Base-by-base conservation (phyloP, 2,797 vertebrate species). In the Spondyliosoma cantharus region DNA sequence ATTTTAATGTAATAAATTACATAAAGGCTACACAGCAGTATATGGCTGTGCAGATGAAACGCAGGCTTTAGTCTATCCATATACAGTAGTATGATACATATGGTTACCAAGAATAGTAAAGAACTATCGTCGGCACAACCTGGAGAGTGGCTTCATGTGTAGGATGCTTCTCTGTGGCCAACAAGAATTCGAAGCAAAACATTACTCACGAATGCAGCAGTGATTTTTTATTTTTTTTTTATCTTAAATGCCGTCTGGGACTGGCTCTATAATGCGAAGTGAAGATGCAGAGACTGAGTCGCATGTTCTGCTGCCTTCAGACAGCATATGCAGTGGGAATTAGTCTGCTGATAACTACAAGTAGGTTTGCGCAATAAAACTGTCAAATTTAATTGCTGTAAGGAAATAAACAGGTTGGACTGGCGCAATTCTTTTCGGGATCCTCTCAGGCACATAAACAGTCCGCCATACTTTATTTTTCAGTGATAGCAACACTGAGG, bases 321-420 rank as follows among this genome's bases (percentile, higher is more conserved):
- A 76, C 64, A 24, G 58, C 2, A 13, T 32, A 42, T 50, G 67
- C 25, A 27, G 29, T 54, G 52, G 56, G 77, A 81, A 84, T 79
- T 67, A 76, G 49, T 76, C 58, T 50, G 63, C 63, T 78, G 70
- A 80, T 86, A 71, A 80, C 60, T 80, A 80, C 72, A 71, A 78
- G 69, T 62, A 75, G 78, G 67, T 86, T 80, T 80, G 56, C 49
- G 70, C 58, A 75, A 70, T 64, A 71, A 90, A 87, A 83, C 63
- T 80, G 81, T 83, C 82, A 84, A 48, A 89, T 87, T 63, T 76
- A 87, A 85, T 90, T 77, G 85, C 80, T 57, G 43, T 43, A 64
- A 76, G 32, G 78, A 82, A 86, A 88, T 74, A 83, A 91, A 88
- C 48, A 68, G 72, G 76, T 85, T 79, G 56, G 82, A 80, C 32